Percentiles rank a stretch among this genome's conserved stretches.
Conservation (phyloP, 2,888 invertebrate genomes). For the Galerucella pusilla region DNA sequence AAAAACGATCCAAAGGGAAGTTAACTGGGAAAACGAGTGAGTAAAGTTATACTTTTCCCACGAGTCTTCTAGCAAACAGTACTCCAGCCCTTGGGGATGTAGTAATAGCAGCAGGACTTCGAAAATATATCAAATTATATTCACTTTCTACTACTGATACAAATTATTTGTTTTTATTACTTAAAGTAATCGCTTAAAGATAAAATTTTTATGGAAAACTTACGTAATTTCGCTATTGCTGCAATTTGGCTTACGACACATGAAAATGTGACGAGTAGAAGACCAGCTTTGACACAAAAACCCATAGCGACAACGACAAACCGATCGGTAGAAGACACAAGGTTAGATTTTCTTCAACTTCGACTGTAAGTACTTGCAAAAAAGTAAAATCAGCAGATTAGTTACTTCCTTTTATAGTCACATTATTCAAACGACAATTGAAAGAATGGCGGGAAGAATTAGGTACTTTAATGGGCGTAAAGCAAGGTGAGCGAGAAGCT, state of each 20-base stretch:
- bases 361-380: background rate
- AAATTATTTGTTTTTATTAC: background rate
- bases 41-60: too few relatives aligned
- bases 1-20: too few relatives aligned
- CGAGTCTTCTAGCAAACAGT: too few relatives aligned
- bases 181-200: background rate
- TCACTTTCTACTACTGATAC: too few relatives aligned
- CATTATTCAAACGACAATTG: slow-evolving; percentile 3
- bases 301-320: slow-evolving; percentile 25
- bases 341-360: slow-evolving; percentile 27
- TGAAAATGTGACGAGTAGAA: slow-evolving; percentile 25
- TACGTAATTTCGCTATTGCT: slow-evolving; percentile 33
- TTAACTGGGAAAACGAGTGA: too few relatives aligned
- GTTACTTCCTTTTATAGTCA: slow-evolving; percentile 10
- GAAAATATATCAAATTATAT: background rate
- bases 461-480: background rate
- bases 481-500: background rate
- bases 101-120: too few relatives aligned
- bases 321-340: slow-evolving; percentile 18
- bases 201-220: slow-evolving; percentile 18
- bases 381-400: background rate
- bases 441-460: background rate
- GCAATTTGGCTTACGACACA: slow-evolving; percentile 15
- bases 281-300: slow-evolving; percentile 33
- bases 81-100: too few relatives aligned